Percentiles rank a stretch among this genome's conserved stretches.
phyloP scores from a whole-genome alignment of 2,113 vertebrate genomes.

The Nicator chloris region DNA sequence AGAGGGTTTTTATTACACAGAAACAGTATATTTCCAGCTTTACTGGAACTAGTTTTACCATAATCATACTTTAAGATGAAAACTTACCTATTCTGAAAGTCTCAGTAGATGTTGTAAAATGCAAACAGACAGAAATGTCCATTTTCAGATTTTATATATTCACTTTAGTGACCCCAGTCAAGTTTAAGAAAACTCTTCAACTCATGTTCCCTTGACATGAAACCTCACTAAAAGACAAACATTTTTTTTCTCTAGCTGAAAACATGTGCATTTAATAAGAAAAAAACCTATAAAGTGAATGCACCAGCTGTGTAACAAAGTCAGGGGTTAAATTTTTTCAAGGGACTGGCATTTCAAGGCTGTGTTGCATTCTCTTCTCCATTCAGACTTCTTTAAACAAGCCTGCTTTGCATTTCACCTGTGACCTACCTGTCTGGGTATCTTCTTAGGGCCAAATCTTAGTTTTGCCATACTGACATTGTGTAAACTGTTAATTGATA shows the following conservation, averaged over 20 bases:
- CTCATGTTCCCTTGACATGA: background rate
- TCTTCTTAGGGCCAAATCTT: background rate
- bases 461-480: background rate
- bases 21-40: background rate
- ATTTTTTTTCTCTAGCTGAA: background rate
- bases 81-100: background rate
- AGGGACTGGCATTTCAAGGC: background rate
- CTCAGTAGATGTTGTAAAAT: background rate
- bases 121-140: background rate
- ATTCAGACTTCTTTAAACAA: conserved; percentile 24
- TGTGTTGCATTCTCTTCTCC: background rate
- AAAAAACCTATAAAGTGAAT: background rate
- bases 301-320: background rate
- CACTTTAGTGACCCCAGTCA: background rate
- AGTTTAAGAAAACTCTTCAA: background rate
- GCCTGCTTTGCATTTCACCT: conserved; percentile 15
- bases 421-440: background rate
- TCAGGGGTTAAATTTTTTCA: background rate
- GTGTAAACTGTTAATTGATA: background rate
- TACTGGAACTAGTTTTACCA: background rate
- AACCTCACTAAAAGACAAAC: background rate
- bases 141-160: background rate
- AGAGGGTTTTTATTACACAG: background rate
- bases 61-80: background rate
- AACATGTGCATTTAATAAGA: background rate